Conservation (phyloP, 2,888 invertebrate genomes). For the Trypoxylon attenuatum region DNA sequence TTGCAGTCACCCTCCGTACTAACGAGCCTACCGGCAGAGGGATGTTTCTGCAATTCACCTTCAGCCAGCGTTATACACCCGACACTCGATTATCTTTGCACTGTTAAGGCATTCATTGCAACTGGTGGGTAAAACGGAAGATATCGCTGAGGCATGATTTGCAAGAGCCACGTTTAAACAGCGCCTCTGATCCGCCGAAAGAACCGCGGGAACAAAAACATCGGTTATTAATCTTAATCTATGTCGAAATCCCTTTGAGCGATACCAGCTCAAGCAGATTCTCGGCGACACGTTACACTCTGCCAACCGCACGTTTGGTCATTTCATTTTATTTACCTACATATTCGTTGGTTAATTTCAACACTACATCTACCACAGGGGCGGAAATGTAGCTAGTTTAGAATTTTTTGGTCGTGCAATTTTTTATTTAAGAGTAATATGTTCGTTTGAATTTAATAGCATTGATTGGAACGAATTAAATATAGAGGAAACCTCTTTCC, state of each 20-base stretch:
- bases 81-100: constrained; percentile 69
- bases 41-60: constrained; percentile 73
- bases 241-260: no score
- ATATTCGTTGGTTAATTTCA: no score
- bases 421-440: no score
- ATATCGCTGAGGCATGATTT: constrained; percentile 51
- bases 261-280: no score
- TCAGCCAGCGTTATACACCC: constrained; percentile 53
- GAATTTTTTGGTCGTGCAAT: no score
- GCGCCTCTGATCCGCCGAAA: constrained; percentile 24
- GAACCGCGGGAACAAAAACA: constrained; percentile 22
- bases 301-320: neutral
- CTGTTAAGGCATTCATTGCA: constrained; percentile 69
- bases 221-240: constrained; percentile 55
- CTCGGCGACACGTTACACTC: neutral
- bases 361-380: no score
- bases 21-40: constrained; percentile 57
- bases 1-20: constrained; percentile 50
- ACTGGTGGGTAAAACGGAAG: constrained; percentile 58
- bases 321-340: no score
- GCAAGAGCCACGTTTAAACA: constrained; percentile 46
- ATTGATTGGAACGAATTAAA: no score
- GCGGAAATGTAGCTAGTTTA: no score
- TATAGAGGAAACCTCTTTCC: no score
- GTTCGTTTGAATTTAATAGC: no score